These are phyloP conservation scores for Sphenopsis melanotis DNA, from an alignment of 2,797 vertebrate genomes.

Conservation along the genomic window DNA sequence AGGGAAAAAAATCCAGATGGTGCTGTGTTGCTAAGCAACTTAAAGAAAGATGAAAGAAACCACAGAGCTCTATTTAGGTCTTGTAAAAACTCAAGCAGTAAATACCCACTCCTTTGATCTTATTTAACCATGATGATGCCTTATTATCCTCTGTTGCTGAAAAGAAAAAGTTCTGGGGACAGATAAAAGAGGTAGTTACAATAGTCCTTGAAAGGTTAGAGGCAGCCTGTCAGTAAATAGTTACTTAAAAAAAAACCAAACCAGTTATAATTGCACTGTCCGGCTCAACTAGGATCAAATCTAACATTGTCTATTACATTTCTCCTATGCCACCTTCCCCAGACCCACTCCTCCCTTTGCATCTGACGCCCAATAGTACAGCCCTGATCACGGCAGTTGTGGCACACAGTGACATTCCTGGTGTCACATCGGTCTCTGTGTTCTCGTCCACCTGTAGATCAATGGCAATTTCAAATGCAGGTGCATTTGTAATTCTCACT, in stretches of 20 bases:
- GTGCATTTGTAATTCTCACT: neutral
- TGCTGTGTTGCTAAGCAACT: conserved; percentile 38
- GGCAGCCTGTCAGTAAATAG: neutral
- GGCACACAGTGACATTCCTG: neutral
- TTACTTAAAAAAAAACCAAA: neutral
- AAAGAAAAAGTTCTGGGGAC: neutral
- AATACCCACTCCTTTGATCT: conserved; percentile 47
- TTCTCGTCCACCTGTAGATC: accelerated
- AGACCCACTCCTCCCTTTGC: neutral
- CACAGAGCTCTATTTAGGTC: conserved; percentile 15
- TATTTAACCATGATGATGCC: conserved; percentile 9
- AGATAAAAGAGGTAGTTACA: neutral
- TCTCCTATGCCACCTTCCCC: neutral
- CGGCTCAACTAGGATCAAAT: neutral
- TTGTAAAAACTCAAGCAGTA: conserved; percentile 7
- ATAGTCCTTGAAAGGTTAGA: neutral
- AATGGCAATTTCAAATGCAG: neutral
- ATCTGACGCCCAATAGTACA: neutral
- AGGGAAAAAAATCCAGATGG: neutral
- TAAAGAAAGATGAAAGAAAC: conserved; percentile 58
- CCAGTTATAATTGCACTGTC: neutral
- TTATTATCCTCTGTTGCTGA: conserved; percentile 12
- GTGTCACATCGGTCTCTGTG: neutral
- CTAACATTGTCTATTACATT: neutral
- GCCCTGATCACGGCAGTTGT: neutral